These are phyloP conservation scores for Lycodopsis pacificus DNA, from an alignment of 2,797 vertebrate species.

Conservation along the genomic window DNA sequence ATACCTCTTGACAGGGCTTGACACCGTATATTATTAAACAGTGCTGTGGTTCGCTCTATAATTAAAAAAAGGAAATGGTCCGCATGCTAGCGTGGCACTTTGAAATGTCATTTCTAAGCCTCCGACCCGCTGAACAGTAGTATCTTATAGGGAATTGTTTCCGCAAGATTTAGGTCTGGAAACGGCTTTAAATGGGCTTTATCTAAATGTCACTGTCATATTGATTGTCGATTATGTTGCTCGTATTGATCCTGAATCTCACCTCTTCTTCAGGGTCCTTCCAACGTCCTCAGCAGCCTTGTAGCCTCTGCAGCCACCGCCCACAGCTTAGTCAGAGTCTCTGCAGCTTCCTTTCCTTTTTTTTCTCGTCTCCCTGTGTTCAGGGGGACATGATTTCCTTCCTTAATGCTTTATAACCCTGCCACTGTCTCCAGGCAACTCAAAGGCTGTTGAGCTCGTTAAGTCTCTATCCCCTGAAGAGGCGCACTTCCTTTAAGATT, in stretches of 20 bases:
- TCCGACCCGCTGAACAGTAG: constrained; percentile 30
- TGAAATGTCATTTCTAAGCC: constrained; percentile 67
- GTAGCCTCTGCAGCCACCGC: constrained; percentile 40
- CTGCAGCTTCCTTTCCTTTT: constrained; percentile 52
- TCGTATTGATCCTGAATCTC: constrained; percentile 68
- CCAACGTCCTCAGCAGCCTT: constrained; percentile 41
- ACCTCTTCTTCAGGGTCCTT: constrained; percentile 45
- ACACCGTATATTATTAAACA: constrained; percentile 67
- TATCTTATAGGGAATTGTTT: constrained; percentile 52
- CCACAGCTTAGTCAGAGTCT: constrained; percentile 66
- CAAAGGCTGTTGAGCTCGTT: constrained; percentile 81
- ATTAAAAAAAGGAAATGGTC: constrained; percentile 70
- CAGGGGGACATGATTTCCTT: constrained; percentile 74
- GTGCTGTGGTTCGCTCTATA: constrained; percentile 59
- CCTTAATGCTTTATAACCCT: constrained; percentile 79
- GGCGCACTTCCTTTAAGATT: constrained; percentile 72
- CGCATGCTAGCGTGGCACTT: constrained; percentile 28
- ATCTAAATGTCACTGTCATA: constrained; percentile 75
- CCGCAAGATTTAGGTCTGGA: constrained; percentile 54
- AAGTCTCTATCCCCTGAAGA: constrained; percentile 78
- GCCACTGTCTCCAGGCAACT: constrained; percentile 82
- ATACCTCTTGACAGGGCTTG: constrained; percentile 71
- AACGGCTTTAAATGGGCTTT: constrained; percentile 66
- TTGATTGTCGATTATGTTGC: constrained; percentile 60
- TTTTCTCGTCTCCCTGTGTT: constrained; percentile 44